These are phyloP conservation scores for Noctilio leporinus DNA, from an alignment of 2,113 vertebrate genomes.

Conservation along the genomic window DNA sequence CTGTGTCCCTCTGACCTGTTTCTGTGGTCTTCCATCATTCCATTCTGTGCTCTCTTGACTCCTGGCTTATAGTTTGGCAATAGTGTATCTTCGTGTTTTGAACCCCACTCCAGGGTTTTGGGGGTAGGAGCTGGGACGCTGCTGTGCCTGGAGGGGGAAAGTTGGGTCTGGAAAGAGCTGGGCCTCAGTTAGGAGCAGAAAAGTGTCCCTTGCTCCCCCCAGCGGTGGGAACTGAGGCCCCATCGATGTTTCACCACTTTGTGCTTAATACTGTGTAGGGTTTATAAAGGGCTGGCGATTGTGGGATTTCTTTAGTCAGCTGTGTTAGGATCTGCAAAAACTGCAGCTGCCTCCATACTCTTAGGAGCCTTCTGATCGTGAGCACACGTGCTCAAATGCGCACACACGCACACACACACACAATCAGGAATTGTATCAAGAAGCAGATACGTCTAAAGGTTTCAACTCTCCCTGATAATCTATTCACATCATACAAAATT, in stretches of 20 bases:
- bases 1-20: neutral
- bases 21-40: neutral
- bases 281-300: neutral
- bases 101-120: neutral
- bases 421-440: neutral
- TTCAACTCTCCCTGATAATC: neutral
- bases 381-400: neutral
- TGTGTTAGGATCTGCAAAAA: neutral
- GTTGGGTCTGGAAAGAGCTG: neutral
- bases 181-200: neutral
- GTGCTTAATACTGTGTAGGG: neutral
- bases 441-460: neutral
- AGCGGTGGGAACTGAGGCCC: rapidly evolving
- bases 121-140: neutral
- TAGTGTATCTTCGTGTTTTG: neutral
- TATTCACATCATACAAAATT: neutral
- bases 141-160: neutral
- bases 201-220: neutral
- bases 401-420: neutral
- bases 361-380: neutral
- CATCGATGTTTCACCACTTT: neutral
- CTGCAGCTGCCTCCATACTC: neutral
- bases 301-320: neutral
- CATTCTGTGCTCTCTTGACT: neutral
- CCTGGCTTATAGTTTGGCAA: neutral